Percentiles rank a stretch among this genome's conserved stretches.
These are phyloP conservation scores for Pitangus sulphuratus DNA, from an alignment of 2,797 vertebrate genomes.

Conservation along the genomic window DNA sequence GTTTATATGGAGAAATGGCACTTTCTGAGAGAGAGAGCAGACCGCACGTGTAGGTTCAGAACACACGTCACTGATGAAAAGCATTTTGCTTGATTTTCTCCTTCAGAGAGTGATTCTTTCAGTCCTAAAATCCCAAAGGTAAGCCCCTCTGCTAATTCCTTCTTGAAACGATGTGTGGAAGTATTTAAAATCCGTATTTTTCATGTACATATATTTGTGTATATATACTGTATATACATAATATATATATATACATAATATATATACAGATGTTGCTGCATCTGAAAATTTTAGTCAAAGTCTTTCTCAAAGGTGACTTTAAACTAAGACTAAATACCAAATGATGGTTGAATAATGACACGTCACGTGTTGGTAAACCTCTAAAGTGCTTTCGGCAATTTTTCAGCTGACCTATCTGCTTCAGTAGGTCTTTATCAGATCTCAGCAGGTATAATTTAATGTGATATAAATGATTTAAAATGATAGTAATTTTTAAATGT, in stretches of 20 bases:
- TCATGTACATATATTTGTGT: neutral
- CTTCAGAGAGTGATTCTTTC: neutral
- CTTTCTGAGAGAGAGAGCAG: neutral
- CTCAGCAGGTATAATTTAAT: neutral
- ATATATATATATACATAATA: neutral
- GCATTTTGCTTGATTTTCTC: neutral
- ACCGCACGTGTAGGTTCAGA: neutral
- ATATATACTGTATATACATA: neutral
- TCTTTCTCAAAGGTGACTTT: neutral
- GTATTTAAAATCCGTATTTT: neutral
- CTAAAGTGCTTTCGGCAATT: neutral
- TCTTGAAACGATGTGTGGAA: neutral
- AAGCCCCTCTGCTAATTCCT: rapidly evolving
- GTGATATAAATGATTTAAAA: neutral
- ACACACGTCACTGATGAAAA: neutral
- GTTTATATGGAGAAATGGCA: neutral
- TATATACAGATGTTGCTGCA: neutral
- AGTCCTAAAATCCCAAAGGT: neutral
- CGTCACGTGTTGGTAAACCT: neutral
- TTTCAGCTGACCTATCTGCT: neutral
- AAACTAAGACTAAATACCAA: neutral
- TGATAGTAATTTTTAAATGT: neutral
- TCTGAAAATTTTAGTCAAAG: neutral
- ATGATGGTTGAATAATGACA: neutral
- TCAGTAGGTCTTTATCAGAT: neutral